Conservation (phyloP, 1,140 invertebrate genomes). For the Schlechtendalia chinensis region DNA sequence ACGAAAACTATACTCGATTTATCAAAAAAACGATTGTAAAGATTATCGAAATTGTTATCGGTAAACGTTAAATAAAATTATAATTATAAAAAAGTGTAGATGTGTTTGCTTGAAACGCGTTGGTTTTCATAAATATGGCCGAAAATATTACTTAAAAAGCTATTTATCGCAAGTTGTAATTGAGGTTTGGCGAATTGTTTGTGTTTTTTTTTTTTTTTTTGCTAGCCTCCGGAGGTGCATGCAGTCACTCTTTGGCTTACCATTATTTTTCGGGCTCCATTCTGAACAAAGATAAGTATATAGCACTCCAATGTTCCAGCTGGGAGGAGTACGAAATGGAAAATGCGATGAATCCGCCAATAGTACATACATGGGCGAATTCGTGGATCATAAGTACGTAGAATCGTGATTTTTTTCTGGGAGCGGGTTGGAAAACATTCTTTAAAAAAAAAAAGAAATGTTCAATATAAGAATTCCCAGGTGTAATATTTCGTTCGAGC, state of each 20-base stretch:
- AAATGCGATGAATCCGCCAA: not conserved
- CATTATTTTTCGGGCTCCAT: slow-evolving; percentile 25
- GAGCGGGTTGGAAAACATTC: too few relatives aligned
- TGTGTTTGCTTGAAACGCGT: not conserved
- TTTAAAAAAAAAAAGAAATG: too few relatives aligned
- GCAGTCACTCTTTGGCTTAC: not conserved
- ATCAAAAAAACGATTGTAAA: too few relatives aligned
- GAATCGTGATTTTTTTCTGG: too few relatives aligned
- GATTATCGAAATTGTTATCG: too few relatives aligned
- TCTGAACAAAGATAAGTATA: not conserved
- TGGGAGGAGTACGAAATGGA: not conserved
- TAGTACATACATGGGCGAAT: slow-evolving; percentile 1
- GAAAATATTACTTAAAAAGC: not conserved
- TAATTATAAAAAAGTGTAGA: not conserved
- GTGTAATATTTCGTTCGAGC: too few relatives aligned
- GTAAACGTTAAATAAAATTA: too few relatives aligned
- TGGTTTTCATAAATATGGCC: not conserved
- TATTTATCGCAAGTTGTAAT: not conserved
- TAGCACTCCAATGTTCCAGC: not conserved
- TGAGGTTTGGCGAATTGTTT: too few relatives aligned
- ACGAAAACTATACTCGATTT: too few relatives aligned
- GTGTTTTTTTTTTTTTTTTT: too few relatives aligned
- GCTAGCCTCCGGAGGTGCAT: not conserved
- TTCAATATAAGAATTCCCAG: too few relatives aligned
- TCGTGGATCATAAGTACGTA: slow-evolving; percentile 11